Base-by-base conservation (phyloP, 2,113 vertebrate genomes). In the Pampusana beccarii region DNA sequence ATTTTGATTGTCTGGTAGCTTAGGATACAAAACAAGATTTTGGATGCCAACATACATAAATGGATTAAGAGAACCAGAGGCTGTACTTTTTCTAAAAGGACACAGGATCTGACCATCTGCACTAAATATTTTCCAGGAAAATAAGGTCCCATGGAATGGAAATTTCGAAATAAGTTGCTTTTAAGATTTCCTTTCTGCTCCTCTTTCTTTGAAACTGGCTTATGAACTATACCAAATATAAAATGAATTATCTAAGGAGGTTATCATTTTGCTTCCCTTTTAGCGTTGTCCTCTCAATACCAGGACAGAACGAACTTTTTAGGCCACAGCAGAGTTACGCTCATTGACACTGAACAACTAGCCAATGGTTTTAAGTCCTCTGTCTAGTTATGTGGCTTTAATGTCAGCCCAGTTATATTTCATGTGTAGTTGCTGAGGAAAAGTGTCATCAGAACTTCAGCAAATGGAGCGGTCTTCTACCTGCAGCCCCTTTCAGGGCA, bases 1-100 rank as follows among this genome's bases (percentile, higher is more conserved):
- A 48, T 89, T 96, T 58, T 88, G 86, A 86, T 64, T 69, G 72
- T 50, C 66, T 64, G 36, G 95, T 96, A 92, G 88, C 86, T 93
- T 88, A 94, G 92, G 93, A 88, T 84, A 94, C 94, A 91, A 95
- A 94, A 92, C 82, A 96, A 80, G 48, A 87, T 72, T 89, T 58
- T 57, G 86, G 56, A 75, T 72, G 90, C 93, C 86, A 89, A 89
- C 50, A 91, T 69, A 69, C 54, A 13, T 81, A 71, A 96, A 78
- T 11, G 77, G 86, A 92, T 87, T 93, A 93, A 84, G 53, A 91
- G 75, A 40, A 81, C 48, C 38, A 65, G 51, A 88, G 34, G 56
- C 40, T n/a, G 26, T 34, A 34, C 34, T 86, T 54, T 54, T 86
- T 64, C 9, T 5, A 50, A 94, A 92, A 92, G 80, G 57, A 88